phyloP scores from a whole-genome alignment of 2,113 vertebrate genomes.

The Prionailurus bengalensis region DNA sequence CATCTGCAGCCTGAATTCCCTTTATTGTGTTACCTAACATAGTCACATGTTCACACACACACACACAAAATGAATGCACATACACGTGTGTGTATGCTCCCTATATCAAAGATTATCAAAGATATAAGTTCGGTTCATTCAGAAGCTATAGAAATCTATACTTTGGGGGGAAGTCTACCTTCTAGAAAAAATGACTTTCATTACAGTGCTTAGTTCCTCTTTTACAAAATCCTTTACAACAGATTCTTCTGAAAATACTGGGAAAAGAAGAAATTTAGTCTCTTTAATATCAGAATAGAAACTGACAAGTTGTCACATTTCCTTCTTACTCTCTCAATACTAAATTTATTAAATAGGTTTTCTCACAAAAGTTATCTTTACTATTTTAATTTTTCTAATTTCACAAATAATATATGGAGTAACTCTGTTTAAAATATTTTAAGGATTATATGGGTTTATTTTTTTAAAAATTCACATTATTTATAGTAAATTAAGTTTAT shows the following conservation, averaged over 20 bases:
- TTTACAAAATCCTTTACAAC: background rate
- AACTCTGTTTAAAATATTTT: background rate
- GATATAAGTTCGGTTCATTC: background rate
- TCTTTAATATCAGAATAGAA: background rate
- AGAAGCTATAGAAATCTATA: background rate
- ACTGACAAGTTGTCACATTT: background rate
- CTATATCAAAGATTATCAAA: background rate
- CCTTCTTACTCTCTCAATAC: background rate
- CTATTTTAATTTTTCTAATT: background rate
- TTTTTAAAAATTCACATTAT: constrained; percentile 8
- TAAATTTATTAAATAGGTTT: background rate
- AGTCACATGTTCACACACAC: background rate
- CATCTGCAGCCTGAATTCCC: background rate
- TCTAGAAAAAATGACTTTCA: background rate
- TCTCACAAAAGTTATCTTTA: background rate
- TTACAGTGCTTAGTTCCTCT: background rate
- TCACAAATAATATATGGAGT: background rate
- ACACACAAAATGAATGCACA: background rate
- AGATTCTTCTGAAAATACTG: background rate
- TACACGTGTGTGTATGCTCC: rapidly evolving
- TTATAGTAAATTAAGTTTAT: background rate
- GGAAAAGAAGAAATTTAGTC: background rate
- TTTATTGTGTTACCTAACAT: background rate
- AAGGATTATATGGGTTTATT: background rate
- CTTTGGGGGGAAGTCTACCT: background rate